phyloP scores from a whole-genome alignment of 2,888 invertebrate species.

The Tridacna gigas region DNA sequence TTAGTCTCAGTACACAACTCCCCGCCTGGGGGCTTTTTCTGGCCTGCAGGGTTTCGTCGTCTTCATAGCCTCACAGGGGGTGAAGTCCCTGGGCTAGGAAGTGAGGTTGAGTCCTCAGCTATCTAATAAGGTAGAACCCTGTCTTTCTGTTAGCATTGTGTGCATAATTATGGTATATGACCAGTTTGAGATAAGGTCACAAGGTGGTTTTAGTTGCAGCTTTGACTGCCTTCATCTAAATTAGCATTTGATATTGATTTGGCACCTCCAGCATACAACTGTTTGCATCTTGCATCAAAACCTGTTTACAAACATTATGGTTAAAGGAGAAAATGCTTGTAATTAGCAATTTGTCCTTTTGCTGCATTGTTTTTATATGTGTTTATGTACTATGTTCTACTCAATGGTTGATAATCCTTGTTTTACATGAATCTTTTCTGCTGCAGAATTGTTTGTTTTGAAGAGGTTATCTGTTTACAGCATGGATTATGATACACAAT shows the following conservation, averaged over 20 bases:
- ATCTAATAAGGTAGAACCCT: slow-evolving; percentile 41
- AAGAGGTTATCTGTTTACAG: no score
- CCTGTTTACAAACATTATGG: neutral
- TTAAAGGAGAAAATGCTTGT: neutral
- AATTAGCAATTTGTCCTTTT: neutral
- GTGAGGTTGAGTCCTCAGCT: slow-evolving; percentile 45
- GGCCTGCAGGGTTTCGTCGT: slow-evolving; percentile 74
- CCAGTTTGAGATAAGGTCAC: no score
- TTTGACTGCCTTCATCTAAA: no score
- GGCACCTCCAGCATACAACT: no score
- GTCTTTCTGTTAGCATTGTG: slow-evolving; percentile 5
- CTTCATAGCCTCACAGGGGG: slow-evolving; percentile 63
- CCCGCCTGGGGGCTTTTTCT: slow-evolving; percentile 71
- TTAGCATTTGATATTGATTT: no score
- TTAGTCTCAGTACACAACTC: slow-evolving; percentile 71
- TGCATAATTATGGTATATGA: slow-evolving; percentile 1
- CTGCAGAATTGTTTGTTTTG: no score
- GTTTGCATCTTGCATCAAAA: neutral
- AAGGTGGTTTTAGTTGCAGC: no score
- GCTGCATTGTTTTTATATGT: no score
- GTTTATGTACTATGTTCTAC: no score
- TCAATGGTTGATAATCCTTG: no score
- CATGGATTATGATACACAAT: no score
- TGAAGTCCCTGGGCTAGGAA: slow-evolving; percentile 39
- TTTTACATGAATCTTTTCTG: no score